Evolutionary conservation across 2,797 vertebrate species (phyloP).

Genomic region (Nyctibius grandis): DNA sequence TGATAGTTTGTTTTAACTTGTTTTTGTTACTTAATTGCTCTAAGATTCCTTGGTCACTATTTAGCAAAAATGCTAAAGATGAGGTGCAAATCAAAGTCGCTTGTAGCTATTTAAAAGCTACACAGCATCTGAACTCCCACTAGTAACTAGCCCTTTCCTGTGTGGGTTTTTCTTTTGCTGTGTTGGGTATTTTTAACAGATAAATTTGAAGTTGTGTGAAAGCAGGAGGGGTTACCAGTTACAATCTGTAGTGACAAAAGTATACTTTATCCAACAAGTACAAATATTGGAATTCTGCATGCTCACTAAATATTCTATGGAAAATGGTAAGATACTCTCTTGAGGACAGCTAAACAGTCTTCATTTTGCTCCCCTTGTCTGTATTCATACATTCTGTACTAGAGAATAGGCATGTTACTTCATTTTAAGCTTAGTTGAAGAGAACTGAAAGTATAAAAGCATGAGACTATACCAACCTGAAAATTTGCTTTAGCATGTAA

Average conservation of each 20-base stretch:
- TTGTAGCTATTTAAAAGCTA: neutral
- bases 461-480: neutral
- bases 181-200: neutral
- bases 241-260: neutral
- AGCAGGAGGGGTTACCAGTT: neutral
- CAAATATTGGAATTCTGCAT: neutral
- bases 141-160: neutral
- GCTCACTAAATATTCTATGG: neutral
- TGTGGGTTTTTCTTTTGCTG: conserved; percentile 13
- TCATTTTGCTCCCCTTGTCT: neutral
- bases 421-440: neutral
- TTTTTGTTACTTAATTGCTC: neutral
- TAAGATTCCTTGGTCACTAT: neutral
- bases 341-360: neutral
- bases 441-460: neutral
- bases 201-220: conserved; percentile 10
- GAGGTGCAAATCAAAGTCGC: neutral
- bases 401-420: neutral
- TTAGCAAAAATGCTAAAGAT: neutral
- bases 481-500: neutral
- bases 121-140: neutral
- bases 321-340: neutral
- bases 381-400: neutral
- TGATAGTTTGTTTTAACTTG: neutral
- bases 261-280: neutral